Evolutionary conservation across 2,888 invertebrate species (phyloP).

Genomic region (Autographa gamma): DNA sequence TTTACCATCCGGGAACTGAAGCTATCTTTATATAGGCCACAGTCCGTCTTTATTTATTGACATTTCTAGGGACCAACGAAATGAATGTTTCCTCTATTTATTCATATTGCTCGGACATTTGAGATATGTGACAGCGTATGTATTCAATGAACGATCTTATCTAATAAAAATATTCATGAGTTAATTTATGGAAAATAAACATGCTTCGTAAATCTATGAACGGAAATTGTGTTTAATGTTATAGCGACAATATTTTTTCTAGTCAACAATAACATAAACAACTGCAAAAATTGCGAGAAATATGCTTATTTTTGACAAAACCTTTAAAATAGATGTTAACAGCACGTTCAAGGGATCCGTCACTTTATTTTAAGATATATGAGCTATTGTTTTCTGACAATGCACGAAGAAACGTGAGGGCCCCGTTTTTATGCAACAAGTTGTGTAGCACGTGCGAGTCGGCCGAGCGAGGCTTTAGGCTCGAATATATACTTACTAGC

Average conservation of each 20-base stretch:
- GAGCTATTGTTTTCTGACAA: constrained; percentile 68
- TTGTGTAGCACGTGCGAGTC: constrained; percentile 54
- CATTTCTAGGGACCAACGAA: constrained; percentile 51
- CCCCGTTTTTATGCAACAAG: constrained; percentile 58
- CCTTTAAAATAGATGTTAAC: constrained; percentile 15
- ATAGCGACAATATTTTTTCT: background rate
- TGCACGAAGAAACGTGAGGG: constrained; percentile 57
- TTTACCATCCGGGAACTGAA: constrained; percentile 54
- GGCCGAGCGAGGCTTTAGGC: constrained; percentile 31
- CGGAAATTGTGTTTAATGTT: no score
- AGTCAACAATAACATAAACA: background rate
- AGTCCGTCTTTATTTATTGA: constrained; percentile 63
- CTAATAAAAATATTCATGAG: constrained; percentile 25
- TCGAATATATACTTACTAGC: constrained; percentile 40
- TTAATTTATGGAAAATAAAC: background rate
- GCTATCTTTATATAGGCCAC: constrained; percentile 49
- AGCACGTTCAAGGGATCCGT: constrained; percentile 32
- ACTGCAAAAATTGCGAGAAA: background rate
- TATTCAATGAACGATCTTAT: constrained; percentile 24
- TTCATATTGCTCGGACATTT: constrained; percentile 40
- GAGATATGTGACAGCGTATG: constrained; percentile 48
- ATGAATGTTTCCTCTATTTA: constrained; percentile 59
- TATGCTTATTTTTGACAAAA: background rate
- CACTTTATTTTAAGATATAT: constrained; percentile 60
- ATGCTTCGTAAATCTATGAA: no score